Evolutionary conservation across 2,797 vertebrate species (phyloP).

Genomic region (Choloepus didactylus): DNA sequence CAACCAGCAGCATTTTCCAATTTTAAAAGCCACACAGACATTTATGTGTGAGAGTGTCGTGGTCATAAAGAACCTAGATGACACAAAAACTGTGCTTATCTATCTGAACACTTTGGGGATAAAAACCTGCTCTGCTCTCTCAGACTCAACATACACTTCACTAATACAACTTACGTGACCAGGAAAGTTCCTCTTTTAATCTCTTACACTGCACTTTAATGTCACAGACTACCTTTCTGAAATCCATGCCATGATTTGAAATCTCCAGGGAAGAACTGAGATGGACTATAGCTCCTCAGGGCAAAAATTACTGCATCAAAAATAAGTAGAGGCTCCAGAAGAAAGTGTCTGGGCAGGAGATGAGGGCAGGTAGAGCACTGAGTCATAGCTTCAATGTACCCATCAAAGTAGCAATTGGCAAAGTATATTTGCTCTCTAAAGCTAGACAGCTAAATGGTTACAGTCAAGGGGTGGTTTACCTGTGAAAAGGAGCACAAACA

Average conservation of each 20-base stretch:
- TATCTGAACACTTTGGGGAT: background rate
- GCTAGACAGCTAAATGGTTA: background rate
- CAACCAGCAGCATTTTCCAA: background rate
- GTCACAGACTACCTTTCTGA: background rate
- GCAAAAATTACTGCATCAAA: background rate
- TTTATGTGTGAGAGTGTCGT: background rate
- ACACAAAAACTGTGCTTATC: background rate
- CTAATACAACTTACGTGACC: background rate
- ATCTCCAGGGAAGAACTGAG: background rate
- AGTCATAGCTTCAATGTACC: background rate
- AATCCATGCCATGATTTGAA: background rate
- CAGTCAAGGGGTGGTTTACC: background rate
- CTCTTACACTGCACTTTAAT: background rate
- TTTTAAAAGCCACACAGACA: constrained; percentile 17
- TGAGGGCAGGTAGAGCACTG: background rate
- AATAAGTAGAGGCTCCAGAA: background rate
- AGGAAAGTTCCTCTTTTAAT: background rate
- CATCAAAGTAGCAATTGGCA: background rate
- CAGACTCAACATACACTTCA: background rate
- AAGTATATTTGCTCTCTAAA: background rate
- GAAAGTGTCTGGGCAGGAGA: background rate
- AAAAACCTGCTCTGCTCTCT: background rate
- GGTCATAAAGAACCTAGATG: background rate
- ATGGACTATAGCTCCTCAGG: background rate
- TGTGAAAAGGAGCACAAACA: background rate